Evolutionary conservation across 2,888 invertebrate species (phyloP), one percentile per base, ranked within the genome.

Genomic region (Temnothorax rugatulus): DNA sequence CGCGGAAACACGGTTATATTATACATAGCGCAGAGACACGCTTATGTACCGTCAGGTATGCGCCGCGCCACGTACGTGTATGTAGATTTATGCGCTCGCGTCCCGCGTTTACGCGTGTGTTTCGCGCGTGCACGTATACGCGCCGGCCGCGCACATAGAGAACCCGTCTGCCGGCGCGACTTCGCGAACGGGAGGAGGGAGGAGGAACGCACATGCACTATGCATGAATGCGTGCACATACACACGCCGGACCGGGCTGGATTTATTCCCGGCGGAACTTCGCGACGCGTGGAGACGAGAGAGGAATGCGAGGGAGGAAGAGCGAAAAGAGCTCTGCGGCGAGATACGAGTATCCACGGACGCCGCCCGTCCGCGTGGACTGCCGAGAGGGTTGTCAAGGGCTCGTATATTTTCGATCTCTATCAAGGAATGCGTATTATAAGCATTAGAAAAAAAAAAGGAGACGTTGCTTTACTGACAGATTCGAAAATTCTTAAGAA

Each of bases 151-250:
- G 47, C 84, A 79, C 85, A 86, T 81, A 85, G 75, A 69, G 85
- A 87, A 83, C 29, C 86, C 77, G 87, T 86, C 88, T 88, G 87
- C 73, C 82, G 71, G 73, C 87, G 84, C 85, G 87, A 88, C 86
- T 88, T 89, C 34, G 90, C 84, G 85, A 86, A 82, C 86, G 66
- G 34, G 34, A 47, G 52, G 47, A 25, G 66, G 47, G 44, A 47
- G 52, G 47, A 38, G 73, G 85, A 86, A 86, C 88, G 90, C 87
- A 81, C 73, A 86, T 87, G 84, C 86, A 89, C 82, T 87, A 84
- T 90, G 90, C 90, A 88, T 85, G 90, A 85, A 88, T 88, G 85
- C 90, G 88, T 86, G 88, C 88, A 86, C 86, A 21, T 57, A 77
- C 71, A 71, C 71, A 68, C 41, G 2, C 66, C 15, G 59, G 71